Percentiles rank a stretch among this genome's conserved stretches.
Conservation (phyloP, 2,113 vertebrate genomes). For the Capricornis sumatraensis region DNA sequence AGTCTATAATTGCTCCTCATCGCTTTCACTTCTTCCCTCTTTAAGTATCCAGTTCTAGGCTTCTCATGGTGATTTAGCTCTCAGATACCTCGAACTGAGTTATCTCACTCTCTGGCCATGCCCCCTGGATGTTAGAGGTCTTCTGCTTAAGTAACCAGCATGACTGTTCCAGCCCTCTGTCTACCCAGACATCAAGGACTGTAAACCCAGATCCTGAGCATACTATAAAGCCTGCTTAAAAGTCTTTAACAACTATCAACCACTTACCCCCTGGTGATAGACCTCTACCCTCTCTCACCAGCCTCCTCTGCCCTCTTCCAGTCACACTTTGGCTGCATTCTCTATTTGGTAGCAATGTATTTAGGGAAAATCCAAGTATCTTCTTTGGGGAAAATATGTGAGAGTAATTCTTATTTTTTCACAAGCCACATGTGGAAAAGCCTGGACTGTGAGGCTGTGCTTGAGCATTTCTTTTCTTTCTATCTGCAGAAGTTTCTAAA, state of each 20-base stretch:
- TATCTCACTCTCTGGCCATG: neutral
- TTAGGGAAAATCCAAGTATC: neutral
- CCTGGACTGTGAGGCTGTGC: neutral
- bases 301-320: neutral
- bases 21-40: neutral
- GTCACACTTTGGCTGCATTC: neutral
- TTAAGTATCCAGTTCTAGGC: neutral
- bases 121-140: neutral
- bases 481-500: neutral
- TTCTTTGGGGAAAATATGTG: neutral
- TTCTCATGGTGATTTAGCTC: neutral
- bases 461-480: neutral
- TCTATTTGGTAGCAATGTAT: neutral
- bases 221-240: neutral
- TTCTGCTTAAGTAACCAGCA: neutral
- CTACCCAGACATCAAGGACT: neutral
- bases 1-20: neutral
- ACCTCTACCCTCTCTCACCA: neutral
- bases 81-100: neutral
- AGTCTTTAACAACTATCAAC: neutral
- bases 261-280: neutral
- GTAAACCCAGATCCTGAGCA: neutral
- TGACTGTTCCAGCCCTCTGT: neutral
- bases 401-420: neutral
- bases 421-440: neutral